These are phyloP conservation scores for Crotalus tigris DNA, from an alignment of 2,113 vertebrate species.

Conservation along the genomic window DNA sequence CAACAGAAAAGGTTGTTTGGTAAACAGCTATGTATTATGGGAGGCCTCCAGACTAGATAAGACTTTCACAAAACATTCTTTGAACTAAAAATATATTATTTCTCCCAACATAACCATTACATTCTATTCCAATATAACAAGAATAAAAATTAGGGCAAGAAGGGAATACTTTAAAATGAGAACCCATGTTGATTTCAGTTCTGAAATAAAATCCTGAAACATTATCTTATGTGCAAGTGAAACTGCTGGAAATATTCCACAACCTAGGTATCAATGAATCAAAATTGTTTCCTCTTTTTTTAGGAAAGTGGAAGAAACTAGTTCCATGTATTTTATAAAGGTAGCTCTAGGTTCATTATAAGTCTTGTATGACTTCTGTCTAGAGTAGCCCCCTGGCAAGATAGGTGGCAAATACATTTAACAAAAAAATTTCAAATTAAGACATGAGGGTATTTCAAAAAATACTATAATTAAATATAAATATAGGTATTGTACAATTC, in stretches of 20 bases:
- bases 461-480: background rate
- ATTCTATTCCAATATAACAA: slow-evolving; percentile 1
- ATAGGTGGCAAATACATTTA: background rate
- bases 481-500: background rate
- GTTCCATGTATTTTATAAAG: background rate
- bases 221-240: background rate
- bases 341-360: slow-evolving; percentile 5
- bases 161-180: background rate
- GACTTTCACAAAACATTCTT: background rate
- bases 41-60: background rate
- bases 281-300: background rate
- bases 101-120: background rate
- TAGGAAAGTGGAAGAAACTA: background rate
- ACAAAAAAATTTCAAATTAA: background rate
- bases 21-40: background rate
- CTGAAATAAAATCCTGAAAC: background rate
- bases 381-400: background rate
- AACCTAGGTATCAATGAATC: background rate
- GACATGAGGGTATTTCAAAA: background rate
- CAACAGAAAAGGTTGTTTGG: slow-evolving; percentile 27
- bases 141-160: too few relatives aligned
- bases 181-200: background rate
- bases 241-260: background rate
- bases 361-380: background rate
- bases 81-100: background rate